Evolutionary conservation across 2,797 vertebrate species (phyloP), one percentile per base, ranked within the genome.

Genomic region (Fringilla coelebs): DNA sequence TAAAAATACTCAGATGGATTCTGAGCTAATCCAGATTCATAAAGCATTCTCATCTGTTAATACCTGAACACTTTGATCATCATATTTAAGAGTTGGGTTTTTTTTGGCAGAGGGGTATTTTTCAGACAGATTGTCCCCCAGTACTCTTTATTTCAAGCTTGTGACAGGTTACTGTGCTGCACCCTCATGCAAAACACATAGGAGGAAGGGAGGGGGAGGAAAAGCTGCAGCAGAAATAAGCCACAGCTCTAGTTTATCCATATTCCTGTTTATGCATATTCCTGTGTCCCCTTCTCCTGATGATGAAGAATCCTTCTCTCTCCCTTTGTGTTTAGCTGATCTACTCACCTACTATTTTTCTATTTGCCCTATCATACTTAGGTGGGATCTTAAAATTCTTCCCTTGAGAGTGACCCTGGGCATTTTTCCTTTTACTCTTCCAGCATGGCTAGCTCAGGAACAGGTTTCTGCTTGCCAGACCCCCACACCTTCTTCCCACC

Each of bases 1-100:
- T 94, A 93, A 96, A 96, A 96, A 96, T 95, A 90, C 85, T 91
- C 76, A 88, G 79, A 85, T 62, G 76, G 85, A 93, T 93, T 91
- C 90, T 86, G 90, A 93, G 70, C 83, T 95, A 95, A 94, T 86
- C 88, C 80, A 86, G 66, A 84, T 76, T 93, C 51, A 81, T 86
- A 86, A 93, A 38, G 20, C 36, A 52, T 93, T 94, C 66, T 93
- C 4, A 5, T 79, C 83, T 90, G 62, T 78, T 96, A 83, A 89
- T 84, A 85, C 51, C 17, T 8, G 55, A 92, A 78, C 36, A 67
- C 49, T 84, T 78, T 76, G 55, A 78, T 75, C 40, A 26, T 81
- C 18, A 2, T 51, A 78, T 77, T 89, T 80, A 71, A 89, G 89
- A 94, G 65, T 72, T 85, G n/a, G n/a, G n/a, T 71, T 60, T 58